Evolutionary conservation across 2,888 invertebrate genomes (phyloP).

Genomic region (Gastracanthus pulcherrimus): DNA sequence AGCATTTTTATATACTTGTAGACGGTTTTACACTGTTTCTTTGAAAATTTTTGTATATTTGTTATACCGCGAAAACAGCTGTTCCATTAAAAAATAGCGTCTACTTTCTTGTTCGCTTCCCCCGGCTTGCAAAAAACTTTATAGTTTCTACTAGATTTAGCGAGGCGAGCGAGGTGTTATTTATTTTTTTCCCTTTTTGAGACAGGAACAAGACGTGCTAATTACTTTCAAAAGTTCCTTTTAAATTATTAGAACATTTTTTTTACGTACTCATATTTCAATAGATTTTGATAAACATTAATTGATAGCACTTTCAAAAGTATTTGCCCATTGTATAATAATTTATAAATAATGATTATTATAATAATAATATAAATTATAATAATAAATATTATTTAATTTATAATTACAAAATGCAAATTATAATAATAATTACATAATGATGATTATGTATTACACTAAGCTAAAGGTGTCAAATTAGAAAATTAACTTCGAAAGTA

Average conservation of each 20-base stretch:
- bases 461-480: too few relatives aligned
- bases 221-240: not conserved
- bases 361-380: too few relatives aligned
- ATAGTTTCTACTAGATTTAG: not conserved
- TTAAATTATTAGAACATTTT: not conserved
- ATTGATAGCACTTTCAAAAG: not conserved
- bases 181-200: not conserved
- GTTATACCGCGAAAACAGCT: not conserved
- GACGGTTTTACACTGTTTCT: slow-evolving; percentile 10
- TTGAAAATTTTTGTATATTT: slow-evolving; percentile 10
- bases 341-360: not conserved
- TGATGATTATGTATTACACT: too few relatives aligned
- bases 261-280: not conserved
- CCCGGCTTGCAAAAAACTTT: not conserved
- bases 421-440: too few relatives aligned
- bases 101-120: slow-evolving; percentile 2
- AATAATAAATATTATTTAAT: not conserved
- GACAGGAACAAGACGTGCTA: not conserved
- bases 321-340: not conserved
- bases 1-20: slow-evolving; percentile 59
- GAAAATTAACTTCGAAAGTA: not conserved
- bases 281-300: not conserved
- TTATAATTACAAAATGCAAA: not conserved
- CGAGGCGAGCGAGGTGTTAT: not conserved
- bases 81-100: slow-evolving; percentile 31